Evolutionary conservation across 2,888 invertebrate species (phyloP), one percentile per base, ranked within the genome.

Genomic region (Drosophila stalkeri): DNA sequence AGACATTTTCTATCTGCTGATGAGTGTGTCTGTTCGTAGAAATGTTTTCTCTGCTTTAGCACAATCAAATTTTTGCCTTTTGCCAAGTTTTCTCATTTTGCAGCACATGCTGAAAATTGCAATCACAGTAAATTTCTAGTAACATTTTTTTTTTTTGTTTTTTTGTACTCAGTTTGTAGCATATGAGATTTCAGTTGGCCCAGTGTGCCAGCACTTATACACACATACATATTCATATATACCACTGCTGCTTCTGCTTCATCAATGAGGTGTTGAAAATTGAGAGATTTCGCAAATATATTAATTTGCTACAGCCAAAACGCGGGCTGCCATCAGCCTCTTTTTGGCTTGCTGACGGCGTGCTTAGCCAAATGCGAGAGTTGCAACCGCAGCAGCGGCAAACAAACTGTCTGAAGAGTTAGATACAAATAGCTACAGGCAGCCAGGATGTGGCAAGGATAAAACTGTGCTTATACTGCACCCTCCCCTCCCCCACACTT

Each of bases 21-120:
- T 49, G 23, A 52, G 43, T 56, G 64, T 46, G 18, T 23, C 41
- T 62, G 20, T 31, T 54, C 46, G n/a, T 49, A 5, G 6, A 20
- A 39, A 1, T 23, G 44, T 44, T 49, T 64, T 51, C 63, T 60
- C 66, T 16, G 54, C 31, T 49, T 47, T 39, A 66, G 23, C 56
- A 73, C 62, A 80, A 79, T 76, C 43, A 69, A 72, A 73, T 49
- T 67, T 72, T 63, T 68, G 51, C 54, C 16, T 55, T 52, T 72
- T 62, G 68, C 41, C 43, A 69, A 72, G 18, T 60, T 57, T 65
- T 70, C 60, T 33, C 64, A 63, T 64, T 70, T 59, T 59, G 33
- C 20, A 16, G 49, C 37, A 39, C 20, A 43, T n/a, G 39, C n/a
- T 23, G 33, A 56, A 23, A 64, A 65, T 56, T 61, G 55, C 44